Conservation (phyloP, 2,888 invertebrate genomes). For the Galerucella pusilla region DNA sequence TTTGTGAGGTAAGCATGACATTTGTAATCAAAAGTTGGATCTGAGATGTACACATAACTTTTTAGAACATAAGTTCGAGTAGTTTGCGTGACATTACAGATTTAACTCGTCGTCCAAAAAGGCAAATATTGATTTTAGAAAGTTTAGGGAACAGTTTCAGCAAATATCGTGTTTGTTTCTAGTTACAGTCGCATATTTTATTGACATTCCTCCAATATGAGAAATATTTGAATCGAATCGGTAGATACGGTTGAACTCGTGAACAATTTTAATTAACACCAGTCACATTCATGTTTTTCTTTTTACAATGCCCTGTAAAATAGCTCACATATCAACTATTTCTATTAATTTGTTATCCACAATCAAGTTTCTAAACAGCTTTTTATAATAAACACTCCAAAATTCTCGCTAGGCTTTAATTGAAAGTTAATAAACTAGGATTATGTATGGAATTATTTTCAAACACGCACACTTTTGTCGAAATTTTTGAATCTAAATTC, state of each 20-base stretch:
- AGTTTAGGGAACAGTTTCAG: not conserved
- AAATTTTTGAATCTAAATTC: too few relatives aligned
- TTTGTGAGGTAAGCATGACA: not conserved
- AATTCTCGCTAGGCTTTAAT: too few relatives aligned
- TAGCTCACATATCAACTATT: too few relatives aligned
- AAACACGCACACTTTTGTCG: too few relatives aligned
- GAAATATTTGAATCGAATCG: not conserved
- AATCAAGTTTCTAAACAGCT: too few relatives aligned
- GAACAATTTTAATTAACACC: not conserved
- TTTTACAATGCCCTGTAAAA: too few relatives aligned
- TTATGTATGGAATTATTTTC: too few relatives aligned
- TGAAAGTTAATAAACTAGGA: too few relatives aligned
- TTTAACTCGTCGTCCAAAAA: not conserved
- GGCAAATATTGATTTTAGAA: not conserved
- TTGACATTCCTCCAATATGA: not conserved
- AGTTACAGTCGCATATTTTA: not conserved
- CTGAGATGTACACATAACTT: not conserved
- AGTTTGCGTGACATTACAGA: not conserved
- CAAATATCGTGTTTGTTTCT: not conserved
- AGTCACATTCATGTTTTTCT: not conserved
- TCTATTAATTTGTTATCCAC: too few relatives aligned
- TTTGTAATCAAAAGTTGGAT: not conserved
- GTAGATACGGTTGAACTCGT: not conserved
- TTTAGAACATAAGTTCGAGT: not conserved
- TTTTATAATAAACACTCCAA: too few relatives aligned